These are phyloP conservation scores for Athetis lepigone DNA, from an alignment of 2,888 invertebrate species.

Conservation along the genomic window DNA sequence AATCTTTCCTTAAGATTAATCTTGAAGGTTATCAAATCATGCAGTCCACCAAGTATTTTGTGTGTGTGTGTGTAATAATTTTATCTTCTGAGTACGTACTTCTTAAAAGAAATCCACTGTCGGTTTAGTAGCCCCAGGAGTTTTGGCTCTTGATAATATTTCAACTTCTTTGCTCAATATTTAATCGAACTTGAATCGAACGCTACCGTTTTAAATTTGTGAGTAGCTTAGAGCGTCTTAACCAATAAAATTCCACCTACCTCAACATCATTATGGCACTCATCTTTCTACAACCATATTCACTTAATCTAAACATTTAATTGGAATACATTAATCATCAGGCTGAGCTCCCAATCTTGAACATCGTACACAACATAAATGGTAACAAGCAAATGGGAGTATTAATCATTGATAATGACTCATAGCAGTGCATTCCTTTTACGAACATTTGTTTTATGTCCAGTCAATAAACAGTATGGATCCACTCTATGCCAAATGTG, in stretches of 20 bases:
- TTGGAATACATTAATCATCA: slow-evolving; percentile 67
- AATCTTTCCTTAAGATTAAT: not conserved
- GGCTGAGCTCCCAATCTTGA: slow-evolving; percentile 59
- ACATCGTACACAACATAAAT: slow-evolving; percentile 56
- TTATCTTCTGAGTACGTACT: no score
- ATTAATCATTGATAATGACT: slow-evolving; percentile 72
- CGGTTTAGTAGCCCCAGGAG: no score
- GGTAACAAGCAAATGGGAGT: slow-evolving; percentile 63
- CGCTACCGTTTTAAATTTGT: not conserved
- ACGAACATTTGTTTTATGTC: slow-evolving; percentile 63
- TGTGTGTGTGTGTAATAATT: no score
- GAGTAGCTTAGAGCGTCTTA: not conserved
- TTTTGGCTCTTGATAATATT: no score
- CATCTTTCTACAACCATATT: slow-evolving; percentile 28
- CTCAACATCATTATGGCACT: slow-evolving; percentile 17
- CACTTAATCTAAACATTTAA: slow-evolving; percentile 54
- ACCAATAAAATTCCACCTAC: not conserved
- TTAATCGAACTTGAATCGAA: no score
- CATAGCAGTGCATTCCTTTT: slow-evolving; percentile 61
- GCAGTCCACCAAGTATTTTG: no score
- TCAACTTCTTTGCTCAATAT: no score
- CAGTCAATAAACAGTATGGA: slow-evolving; percentile 49
- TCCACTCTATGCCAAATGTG: slow-evolving; percentile 35
- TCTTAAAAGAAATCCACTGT: no score
- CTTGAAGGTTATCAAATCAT: no score